Percentiles rank a stretch among this genome's conserved stretches.
Evolutionary conservation across 2,797 vertebrate genomes (phyloP).

Genomic region (Sebastes iracundus): DNA sequence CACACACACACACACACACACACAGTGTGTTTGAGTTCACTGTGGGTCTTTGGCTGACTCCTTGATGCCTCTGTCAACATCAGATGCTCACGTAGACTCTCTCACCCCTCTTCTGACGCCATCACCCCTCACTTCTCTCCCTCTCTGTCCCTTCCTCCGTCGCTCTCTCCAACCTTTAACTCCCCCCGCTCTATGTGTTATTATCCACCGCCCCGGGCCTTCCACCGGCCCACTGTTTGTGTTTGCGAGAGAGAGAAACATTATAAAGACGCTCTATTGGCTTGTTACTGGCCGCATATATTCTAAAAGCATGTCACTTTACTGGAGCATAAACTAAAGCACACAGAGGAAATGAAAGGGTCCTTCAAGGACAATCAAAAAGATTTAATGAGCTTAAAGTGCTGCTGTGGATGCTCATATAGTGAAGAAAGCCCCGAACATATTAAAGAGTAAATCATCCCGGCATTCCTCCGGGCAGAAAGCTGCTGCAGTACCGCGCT

Average conservation of each 20-base stretch:
- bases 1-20: constrained; percentile 2
- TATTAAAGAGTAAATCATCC: constrained; percentile 44
- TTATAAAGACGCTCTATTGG: constrained; percentile 25
- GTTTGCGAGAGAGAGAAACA: constrained; percentile 8
- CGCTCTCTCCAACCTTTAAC: constrained; percentile 38
- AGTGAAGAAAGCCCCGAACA: constrained; percentile 7
- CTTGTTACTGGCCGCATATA: background rate
- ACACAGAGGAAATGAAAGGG: constrained; percentile 10
- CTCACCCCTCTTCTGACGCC: constrained; percentile 66
- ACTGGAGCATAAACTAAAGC: constrained; percentile 51
- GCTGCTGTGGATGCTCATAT: background rate
- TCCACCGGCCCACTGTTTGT: constrained; percentile 39
- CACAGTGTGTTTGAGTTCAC: constrained; percentile 51
- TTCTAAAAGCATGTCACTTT: constrained; percentile 47
- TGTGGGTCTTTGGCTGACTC: constrained; percentile 78
- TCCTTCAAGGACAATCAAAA: constrained; percentile 31
- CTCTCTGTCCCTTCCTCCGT: constrained; percentile 32
- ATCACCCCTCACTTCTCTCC: constrained; percentile 36
- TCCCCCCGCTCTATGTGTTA: background rate
- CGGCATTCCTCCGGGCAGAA: background rate
- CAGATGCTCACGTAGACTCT: constrained; percentile 73
- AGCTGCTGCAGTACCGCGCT: background rate
- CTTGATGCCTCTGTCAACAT: constrained; percentile 75
- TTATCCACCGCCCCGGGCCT: constrained; percentile 17
- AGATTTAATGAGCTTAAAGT: constrained; percentile 25